Evolutionary conservation across 2,113 vertebrate genomes (phyloP), one percentile per base, ranked within the genome.

Genomic region (Collichthys lucidus): DNA sequence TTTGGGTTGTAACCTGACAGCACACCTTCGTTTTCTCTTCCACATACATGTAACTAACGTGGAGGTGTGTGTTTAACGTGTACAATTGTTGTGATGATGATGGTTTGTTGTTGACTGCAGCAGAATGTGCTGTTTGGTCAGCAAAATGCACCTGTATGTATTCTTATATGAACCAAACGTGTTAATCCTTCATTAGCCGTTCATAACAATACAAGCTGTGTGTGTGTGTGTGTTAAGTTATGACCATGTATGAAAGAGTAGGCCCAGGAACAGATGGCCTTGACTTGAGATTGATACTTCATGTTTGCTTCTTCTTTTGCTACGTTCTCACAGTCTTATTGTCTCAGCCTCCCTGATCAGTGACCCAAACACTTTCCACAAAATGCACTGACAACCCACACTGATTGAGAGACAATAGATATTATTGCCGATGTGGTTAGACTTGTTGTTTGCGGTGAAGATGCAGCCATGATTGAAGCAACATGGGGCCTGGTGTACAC

Each of bases 351-450:
- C 14, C 52, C 77, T 59, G 62, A 35, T 19, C 49, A 57, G 31
- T 6, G 62, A 77, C 49, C 31, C 40, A 19, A 49, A 29, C 62
- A 11, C 40, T 59, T 65, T 68, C 42, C 47, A 56, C 71, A 22
- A 49, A 61, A 35, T 20, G 35, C 74, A 53, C 26, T 11, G 53
- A 74, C 53, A 66, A 29, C 56, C 65, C 42, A 14, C 42, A 5
- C 5, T 77, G 72, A 80, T 50, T 42, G 73, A 61, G 49, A 77
- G 68, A 80, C n/a, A 57, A 87, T 72, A 80, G 61, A 66, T 0
- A 22, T 69, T 1, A 16, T 31, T 55, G 72, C 52, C 44, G 42
- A 49, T 80, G 77, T 61, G 81, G 77, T 81, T 26, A 19, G 10
- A 44, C 10, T 62, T 42, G 70, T 71, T 63, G 19, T 75, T 52